Base-by-base conservation (phyloP, 2,888 invertebrate species). In the Acleris laterana region DNA sequence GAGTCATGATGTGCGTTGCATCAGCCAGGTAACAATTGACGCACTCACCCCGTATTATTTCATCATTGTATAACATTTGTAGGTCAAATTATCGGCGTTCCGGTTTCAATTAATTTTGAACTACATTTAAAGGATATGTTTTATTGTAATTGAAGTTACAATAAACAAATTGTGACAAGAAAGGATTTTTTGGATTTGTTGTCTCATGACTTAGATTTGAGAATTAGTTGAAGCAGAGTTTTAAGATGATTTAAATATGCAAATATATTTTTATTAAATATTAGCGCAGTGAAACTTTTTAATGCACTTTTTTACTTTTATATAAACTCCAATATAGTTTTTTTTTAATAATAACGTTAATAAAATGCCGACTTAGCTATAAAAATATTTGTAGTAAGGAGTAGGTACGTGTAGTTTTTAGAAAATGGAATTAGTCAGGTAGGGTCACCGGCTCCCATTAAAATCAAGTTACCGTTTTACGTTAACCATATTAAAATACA, bases 61-160 rank as follows among this genome's bases (percentile, higher is more conserved):
- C 84, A 88, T 85, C 81, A 77, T 82, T 83, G 83, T 82, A 80
- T 84, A 83, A 84, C 81, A 77, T 77, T 80, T 75, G 78, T 74
- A 79, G 85, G 87, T 83, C 85, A 73, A 72, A 68, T 71, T 69
- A 13, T 20, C 38, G 20, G 22, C 59, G 50, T 53, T 64, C 48
- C 49, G 53, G 59, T 64, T 57, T 57, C 1, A 44, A 16, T 42
- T 6, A 46, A 17, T 46, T 46, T 17, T n/a, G n/a, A n/a, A n/a
- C 46, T 46, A 46, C 6, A 44, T 44, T 44, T 16, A 6, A 6
- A 44, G 44, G n/a, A 44, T 44, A n/a, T 4, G 16, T 42, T 42
- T 42, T 42, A 42, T 42, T 42, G 13, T 42, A 42, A 42, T 3
- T 42, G 28, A 7, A 28, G 7, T 7, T 25, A 28, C 28, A 2